Evolutionary conservation across 2,888 invertebrate genomes (phyloP).

Genomic region (Eledona agricola): DNA sequence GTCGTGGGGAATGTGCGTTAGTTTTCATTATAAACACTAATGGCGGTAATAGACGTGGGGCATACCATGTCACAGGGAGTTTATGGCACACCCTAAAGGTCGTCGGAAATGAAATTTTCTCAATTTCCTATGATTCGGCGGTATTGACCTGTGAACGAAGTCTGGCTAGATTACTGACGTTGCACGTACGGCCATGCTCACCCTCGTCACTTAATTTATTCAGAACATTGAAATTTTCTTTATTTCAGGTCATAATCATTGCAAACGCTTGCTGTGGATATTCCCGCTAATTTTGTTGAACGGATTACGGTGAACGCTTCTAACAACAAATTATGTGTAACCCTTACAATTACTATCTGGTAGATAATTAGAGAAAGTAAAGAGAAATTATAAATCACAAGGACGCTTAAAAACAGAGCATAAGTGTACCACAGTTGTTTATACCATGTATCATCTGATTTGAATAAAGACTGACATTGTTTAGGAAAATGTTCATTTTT

Average conservation of each 20-base stretch:
- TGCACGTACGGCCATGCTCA: constrained; percentile 16
- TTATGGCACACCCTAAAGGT: constrained; percentile 43
- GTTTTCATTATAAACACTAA: constrained; percentile 4
- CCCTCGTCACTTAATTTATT: constrained; percentile 26
- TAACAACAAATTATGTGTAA: constrained; percentile 31
- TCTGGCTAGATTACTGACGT: constrained; percentile 42
- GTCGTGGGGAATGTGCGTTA: not conserved
- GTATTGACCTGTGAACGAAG: constrained; percentile 41
- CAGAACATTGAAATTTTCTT: constrained; percentile 28
- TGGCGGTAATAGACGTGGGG: constrained; percentile 1
- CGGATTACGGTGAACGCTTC: constrained; percentile 44
- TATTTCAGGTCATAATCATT: constrained; percentile 31
- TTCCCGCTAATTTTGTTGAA: constrained; percentile 37
- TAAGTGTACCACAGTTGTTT: constrained; percentile 58
- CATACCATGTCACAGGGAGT: constrained; percentile 22
- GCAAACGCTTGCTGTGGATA: constrained; percentile 31
- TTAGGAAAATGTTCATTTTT: constrained; percentile 44
- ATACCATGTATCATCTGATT: constrained; percentile 56
- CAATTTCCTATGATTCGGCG: constrained; percentile 60
- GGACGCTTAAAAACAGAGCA: constrained; percentile 56
- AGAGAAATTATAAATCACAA: constrained; percentile 44
- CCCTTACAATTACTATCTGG: constrained; percentile 33
- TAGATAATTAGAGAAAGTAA: constrained; percentile 43
- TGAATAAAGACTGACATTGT: constrained; percentile 60
- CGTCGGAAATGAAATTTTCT: constrained; percentile 60